Percentiles rank a stretch among this genome's conserved stretches.
Conservation (phyloP, 2,797 vertebrate species). For the Pipistrellus pygmaeus region DNA sequence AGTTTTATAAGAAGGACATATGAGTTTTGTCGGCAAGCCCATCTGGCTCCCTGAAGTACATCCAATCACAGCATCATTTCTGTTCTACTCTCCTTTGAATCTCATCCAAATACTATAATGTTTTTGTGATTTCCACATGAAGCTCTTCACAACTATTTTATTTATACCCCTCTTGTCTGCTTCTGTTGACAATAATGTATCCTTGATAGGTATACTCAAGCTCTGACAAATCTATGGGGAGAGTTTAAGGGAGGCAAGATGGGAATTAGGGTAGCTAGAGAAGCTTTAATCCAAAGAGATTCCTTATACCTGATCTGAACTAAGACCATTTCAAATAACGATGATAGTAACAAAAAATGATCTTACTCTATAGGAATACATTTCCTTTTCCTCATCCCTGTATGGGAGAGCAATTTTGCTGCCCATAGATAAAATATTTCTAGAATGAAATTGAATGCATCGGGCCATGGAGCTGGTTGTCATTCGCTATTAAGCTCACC, state of each 20-base stretch:
- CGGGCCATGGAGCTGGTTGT: not conserved
- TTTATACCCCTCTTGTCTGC: not conserved
- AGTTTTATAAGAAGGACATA: not conserved
- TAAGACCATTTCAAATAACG: slow-evolving; percentile 11
- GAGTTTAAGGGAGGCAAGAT: not conserved
- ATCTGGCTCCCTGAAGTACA: not conserved
- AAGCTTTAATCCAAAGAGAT: slow-evolving; percentile 1
- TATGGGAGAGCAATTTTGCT: not conserved
- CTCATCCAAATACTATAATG: not conserved
- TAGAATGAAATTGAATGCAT: slow-evolving; percentile 60
- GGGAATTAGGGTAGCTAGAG: not conserved
- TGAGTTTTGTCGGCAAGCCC: not conserved
- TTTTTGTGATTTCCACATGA: not conserved
- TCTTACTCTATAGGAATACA: not conserved
- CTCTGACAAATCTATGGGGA: not conserved
- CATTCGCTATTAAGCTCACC: slow-evolving; percentile 40
- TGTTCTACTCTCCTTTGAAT: not conserved
- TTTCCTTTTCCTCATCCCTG: not conserved
- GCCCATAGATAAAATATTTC: slow-evolving; percentile 12
- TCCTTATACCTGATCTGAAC: not conserved
- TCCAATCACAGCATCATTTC: not conserved
- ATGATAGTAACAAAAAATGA: not conserved
- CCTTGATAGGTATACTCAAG: not conserved
- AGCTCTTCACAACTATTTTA: not conserved
- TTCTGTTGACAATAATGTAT: not conserved